Evolutionary conservation across 2,113 vertebrate species (phyloP).

Genomic region (Corvus hawaiiensis): DNA sequence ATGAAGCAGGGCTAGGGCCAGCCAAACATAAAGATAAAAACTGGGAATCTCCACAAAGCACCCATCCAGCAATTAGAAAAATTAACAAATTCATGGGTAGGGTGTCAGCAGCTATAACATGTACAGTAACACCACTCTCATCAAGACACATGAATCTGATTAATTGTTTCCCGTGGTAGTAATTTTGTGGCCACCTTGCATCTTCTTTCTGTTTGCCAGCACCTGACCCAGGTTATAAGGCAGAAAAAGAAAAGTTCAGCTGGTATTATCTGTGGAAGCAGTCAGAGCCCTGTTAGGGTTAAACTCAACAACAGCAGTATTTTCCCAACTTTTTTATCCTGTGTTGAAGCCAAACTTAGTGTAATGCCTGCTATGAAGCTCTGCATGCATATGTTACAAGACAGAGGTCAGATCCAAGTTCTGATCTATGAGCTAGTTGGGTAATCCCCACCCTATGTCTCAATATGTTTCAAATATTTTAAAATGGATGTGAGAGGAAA

Average conservation of each 20-base stretch:
- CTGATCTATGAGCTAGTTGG: neutral
- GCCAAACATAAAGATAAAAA: neutral
- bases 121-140: neutral
- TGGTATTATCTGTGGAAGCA: neutral
- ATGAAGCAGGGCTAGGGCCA: neutral
- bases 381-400: neutral
- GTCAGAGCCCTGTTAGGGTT: neutral
- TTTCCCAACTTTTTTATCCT: neutral
- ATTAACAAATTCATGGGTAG: neutral
- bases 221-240: neutral
- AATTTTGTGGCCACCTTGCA: neutral
- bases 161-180: neutral
- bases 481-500: neutral
- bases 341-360: neutral
- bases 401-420: neutral
- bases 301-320: neutral
- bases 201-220: neutral
- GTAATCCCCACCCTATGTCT: neutral
- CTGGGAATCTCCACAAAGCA: neutral
- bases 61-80: neutral
- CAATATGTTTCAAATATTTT: neutral
- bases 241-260: neutral
- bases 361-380: neutral
- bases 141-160: rapidly evolving
- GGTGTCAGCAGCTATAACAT: neutral